phyloP scores from a whole-genome alignment of 2,797 vertebrate species.

The Sphaeramia orbicularis region DNA sequence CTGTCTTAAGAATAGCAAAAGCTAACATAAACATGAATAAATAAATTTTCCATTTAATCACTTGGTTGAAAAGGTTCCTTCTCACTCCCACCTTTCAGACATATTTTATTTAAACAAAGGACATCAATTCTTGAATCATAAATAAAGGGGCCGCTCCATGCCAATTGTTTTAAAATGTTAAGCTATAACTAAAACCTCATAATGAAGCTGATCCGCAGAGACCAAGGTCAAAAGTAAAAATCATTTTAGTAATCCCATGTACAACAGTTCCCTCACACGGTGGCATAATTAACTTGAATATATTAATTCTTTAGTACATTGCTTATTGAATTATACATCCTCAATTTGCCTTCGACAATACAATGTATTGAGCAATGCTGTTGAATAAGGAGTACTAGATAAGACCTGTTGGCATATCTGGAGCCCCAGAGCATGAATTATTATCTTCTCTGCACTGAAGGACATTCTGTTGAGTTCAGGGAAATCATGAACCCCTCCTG shows the following conservation, averaged over 20 bases:
- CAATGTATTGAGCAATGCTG: conserved; percentile 69
- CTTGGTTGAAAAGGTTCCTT: conserved; percentile 63
- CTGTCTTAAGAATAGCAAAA: conserved; percentile 59
- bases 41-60: conserved; percentile 72
- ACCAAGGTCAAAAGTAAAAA: conserved; percentile 83
- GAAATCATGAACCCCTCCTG: conserved; percentile 57
- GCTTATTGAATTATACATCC: conserved; percentile 90
- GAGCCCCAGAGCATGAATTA: conserved; percentile 78
- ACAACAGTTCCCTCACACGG: conserved; percentile 82
- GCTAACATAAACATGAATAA: conserved; percentile 74
- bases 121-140: conserved; percentile 75
- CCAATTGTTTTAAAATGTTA: conserved; percentile 78
- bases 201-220: conserved; percentile 80
- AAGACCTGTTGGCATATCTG: conserved; percentile 76
- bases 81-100: conserved; percentile 56
- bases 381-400: conserved; percentile 69
- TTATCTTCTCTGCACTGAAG: conserved; percentile 75
- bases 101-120: conserved; percentile 79
- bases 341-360: conserved; percentile 81
- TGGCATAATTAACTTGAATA: conserved; percentile 91
- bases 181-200: conserved; percentile 77
- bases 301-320: conserved; percentile 90
- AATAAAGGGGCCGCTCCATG: conserved; percentile 59
- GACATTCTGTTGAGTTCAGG: conserved; percentile 65
- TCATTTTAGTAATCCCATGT: conserved; percentile 77